Evolutionary conservation across 2,888 invertebrate species (phyloP).

Genomic region (Cyaniris semiargus): DNA sequence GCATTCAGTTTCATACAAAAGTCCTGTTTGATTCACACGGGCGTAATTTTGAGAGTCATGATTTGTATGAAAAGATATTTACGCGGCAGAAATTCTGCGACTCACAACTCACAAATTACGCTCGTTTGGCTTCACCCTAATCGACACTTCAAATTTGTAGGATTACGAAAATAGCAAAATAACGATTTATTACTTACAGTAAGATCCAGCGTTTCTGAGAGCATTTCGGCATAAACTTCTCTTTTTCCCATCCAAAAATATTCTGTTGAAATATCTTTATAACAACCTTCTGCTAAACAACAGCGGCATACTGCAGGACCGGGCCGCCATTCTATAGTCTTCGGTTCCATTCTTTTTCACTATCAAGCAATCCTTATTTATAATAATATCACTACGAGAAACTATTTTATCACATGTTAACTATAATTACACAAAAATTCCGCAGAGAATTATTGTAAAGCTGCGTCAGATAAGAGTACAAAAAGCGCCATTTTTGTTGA

Average conservation of each 20-base stretch:
- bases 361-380: conserved; percentile 39
- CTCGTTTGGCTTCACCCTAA: too few species aligned
- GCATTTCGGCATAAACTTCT: conserved; percentile 73
- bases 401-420: conserved; percentile 47
- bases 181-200: conserved; percentile 54
- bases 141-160: too few species aligned
- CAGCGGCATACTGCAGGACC: conserved; percentile 72
- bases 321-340: conserved; percentile 68
- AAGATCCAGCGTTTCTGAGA: conserved; percentile 62
- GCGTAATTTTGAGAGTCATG: too few species aligned
- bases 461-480: background rate
- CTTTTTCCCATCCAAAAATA: conserved; percentile 78
- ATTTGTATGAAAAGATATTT: too few species aligned
- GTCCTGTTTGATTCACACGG: too few species aligned
- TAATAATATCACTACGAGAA: conserved; percentile 38
- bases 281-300: conserved; percentile 71
- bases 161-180: background rate
- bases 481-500: conserved; percentile 13
- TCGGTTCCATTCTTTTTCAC: conserved; percentile 60
- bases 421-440: conserved; percentile 31
- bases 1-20: too few species aligned
- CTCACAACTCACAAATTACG: too few species aligned
- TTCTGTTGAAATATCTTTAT: conserved; percentile 75
- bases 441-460: conserved; percentile 35
- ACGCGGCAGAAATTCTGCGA: too few species aligned